Conservation (phyloP, 1,140 invertebrate species). For the Leptoteleia sp. region DNA sequence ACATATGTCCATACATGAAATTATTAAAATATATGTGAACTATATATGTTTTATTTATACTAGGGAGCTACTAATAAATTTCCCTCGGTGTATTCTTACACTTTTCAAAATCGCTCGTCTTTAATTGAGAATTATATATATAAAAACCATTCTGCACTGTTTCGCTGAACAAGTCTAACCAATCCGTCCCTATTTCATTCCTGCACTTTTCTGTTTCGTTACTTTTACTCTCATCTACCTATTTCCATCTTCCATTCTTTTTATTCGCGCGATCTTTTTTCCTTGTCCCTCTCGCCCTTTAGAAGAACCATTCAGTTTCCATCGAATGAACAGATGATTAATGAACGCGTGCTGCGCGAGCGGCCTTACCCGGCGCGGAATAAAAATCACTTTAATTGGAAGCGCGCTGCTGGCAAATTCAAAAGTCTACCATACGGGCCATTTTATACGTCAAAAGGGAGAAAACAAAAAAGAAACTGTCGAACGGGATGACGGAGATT, state of each 20-base stretch:
- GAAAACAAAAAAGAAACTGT: slow-evolving; percentile 42
- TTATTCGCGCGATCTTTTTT: slow-evolving; percentile 24
- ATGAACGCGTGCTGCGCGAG: slow-evolving; percentile 55
- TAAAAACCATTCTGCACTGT: slow-evolving; percentile 64
- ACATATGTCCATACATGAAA: too few species aligned
- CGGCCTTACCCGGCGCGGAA: slow-evolving; percentile 45
- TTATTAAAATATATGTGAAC: too few species aligned
- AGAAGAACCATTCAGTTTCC: slow-evolving; percentile 64
- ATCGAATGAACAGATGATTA: slow-evolving; percentile 70
- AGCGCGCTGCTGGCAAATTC: slow-evolving; percentile 62
- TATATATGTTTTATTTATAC: too few species aligned
- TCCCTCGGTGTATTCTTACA: too few species aligned
- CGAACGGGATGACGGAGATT: slow-evolving; percentile 60
- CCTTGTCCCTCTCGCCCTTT: slow-evolving; percentile 20
- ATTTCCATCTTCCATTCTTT: slow-evolving; percentile 20
- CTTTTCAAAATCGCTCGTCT: slow-evolving; percentile 73
- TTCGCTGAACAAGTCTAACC: slow-evolving; percentile 25
- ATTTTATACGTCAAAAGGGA: slow-evolving; percentile 56
- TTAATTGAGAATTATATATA: slow-evolving; percentile 79
- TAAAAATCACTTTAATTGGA: slow-evolving; percentile 70
- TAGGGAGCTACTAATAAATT: too few species aligned
- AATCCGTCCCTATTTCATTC: slow-evolving; percentile 17
- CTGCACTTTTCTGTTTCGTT: slow-evolving; percentile 69
- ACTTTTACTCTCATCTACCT: slow-evolving; percentile 61
- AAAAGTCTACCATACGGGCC: slow-evolving; percentile 61